Conservation (phyloP, 2,797 vertebrate genomes). For the Chelmon rostratus region DNA sequence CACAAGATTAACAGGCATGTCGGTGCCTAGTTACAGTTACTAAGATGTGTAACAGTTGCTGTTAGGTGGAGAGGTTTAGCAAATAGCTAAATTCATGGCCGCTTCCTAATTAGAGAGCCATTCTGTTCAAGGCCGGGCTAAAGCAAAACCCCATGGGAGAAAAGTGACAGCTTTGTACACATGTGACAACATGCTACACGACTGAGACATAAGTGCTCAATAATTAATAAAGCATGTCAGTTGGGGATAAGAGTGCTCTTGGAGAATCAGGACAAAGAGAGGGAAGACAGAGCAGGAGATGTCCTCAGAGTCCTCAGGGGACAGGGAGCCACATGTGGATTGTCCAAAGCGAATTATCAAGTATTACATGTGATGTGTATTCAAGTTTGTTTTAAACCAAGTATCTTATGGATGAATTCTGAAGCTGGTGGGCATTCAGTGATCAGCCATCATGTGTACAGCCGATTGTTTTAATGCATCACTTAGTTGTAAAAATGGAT, state of each 20-base stretch:
- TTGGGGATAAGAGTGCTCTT: slow-evolving; percentile 8
- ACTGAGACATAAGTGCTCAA: neutral
- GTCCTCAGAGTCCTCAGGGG: slow-evolving; percentile 7
- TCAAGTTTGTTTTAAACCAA: neutral
- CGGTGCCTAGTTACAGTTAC: no score
- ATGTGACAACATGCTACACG: slow-evolving; percentile 3
- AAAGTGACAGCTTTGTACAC: slow-evolving; percentile 10
- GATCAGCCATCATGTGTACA: neutral
- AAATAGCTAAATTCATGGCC: neutral
- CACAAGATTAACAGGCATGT: no score
- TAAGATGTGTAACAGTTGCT: no score
- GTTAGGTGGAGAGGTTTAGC: no score
- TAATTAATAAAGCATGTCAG: slow-evolving; percentile 9
- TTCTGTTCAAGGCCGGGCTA: neutral
- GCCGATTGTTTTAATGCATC: neutral
- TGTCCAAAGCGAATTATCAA: neutral
- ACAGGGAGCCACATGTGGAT: slow-evolving; percentile 7
- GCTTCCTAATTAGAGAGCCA: neutral
- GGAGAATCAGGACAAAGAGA: slow-evolving; percentile 17
- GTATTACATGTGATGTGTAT: neutral
- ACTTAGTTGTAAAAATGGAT: slow-evolving; percentile 10
- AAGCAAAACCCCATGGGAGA: neutral
- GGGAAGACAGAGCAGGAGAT: slow-evolving; percentile 24
- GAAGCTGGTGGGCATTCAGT: neutral
- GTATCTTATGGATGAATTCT: slow-evolving; percentile 9